Evolutionary conservation across 1,140 invertebrate genomes (phyloP).

Genomic region (Drosophila bocki): DNA sequence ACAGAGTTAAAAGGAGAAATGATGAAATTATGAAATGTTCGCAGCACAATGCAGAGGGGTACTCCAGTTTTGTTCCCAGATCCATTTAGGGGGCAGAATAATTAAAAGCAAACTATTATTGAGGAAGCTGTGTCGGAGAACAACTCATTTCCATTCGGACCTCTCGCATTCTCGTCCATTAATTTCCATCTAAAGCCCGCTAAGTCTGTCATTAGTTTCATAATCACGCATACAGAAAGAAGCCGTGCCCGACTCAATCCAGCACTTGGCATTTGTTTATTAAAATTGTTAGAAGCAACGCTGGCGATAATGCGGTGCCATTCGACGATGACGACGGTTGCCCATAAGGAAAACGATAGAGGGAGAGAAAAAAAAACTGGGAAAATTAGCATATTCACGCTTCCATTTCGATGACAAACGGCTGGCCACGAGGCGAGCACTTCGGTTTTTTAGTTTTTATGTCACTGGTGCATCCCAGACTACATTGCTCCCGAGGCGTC

Average conservation of each 20-base stretch:
- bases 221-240: conserved; percentile 59
- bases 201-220: conserved; percentile 63
- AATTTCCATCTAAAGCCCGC: conserved; percentile 24
- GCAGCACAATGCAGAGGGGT: conserved; percentile 10
- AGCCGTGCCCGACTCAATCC: conserved; percentile 33
- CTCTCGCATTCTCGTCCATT: conserved; percentile 14
- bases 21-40: conserved; percentile 24
- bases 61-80: conserved; percentile 25
- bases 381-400: conserved; percentile 75
- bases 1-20: conserved; percentile 16
- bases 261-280: conserved; percentile 68
- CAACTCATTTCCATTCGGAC: conserved; percentile 20
- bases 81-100: conserved; percentile 28
- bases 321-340: conserved; percentile 32
- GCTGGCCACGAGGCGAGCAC: conserved; percentile 39
- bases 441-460: conserved; percentile 23
- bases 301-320: conserved; percentile 30
- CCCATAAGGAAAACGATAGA: conserved; percentile 41
- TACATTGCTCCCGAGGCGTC: conserved; percentile 10
- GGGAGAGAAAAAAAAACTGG: conserved; percentile 2
- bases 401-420: conserved; percentile 63
- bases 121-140: conserved; percentile 22
- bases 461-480: conserved; percentile 31
- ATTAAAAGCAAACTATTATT: conserved; percentile 37
- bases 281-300: conserved; percentile 56